phyloP scores from a whole-genome alignment of 2,888 invertebrate genomes.

The Xanthorhoe designata region DNA sequence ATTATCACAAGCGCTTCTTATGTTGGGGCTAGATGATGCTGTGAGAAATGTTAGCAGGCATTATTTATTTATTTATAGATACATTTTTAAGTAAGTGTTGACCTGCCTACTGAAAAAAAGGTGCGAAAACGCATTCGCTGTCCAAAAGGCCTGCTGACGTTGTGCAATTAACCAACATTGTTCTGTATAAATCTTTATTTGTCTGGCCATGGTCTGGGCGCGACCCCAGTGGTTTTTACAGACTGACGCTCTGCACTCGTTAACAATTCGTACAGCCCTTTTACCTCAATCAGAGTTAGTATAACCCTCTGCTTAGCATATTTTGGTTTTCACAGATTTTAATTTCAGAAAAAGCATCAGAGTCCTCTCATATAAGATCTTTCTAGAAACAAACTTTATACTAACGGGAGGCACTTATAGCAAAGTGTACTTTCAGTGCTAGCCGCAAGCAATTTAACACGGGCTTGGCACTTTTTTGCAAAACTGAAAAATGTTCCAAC shows the following conservation, averaged over 20 bases:
- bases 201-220: slow-evolving; percentile 42
- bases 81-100: slow-evolving; percentile 3
- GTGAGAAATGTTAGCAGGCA: too few species aligned
- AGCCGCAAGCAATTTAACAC: slow-evolving; percentile 31
- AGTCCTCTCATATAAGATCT: neutral
- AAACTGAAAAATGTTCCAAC: slow-evolving; percentile 19
- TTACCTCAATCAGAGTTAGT: neutral
- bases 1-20: too few species aligned
- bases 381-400: slow-evolving; percentile 1
- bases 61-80: neutral
- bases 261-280: slow-evolving; percentile 4
- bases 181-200: slow-evolving; percentile 60
- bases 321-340: neutral
- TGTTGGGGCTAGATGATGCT: too few species aligned
- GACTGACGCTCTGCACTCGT: slow-evolving; percentile 6
- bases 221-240: slow-evolving; percentile 32
- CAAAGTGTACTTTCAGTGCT: slow-evolving; percentile 16
- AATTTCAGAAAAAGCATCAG: neutral
- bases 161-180: slow-evolving; percentile 61
- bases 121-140: slow-evolving; percentile 30
- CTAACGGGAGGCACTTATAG: neutral
- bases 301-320: neutral
- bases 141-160: slow-evolving; percentile 35
- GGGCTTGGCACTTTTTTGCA: slow-evolving; percentile 22
- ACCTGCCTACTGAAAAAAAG: slow-evolving; percentile 5